Evolutionary conservation across 1,140 invertebrate species (phyloP), one percentile per base, ranked within the genome.

Genomic region (Tachypleus tridentatus): DNA sequence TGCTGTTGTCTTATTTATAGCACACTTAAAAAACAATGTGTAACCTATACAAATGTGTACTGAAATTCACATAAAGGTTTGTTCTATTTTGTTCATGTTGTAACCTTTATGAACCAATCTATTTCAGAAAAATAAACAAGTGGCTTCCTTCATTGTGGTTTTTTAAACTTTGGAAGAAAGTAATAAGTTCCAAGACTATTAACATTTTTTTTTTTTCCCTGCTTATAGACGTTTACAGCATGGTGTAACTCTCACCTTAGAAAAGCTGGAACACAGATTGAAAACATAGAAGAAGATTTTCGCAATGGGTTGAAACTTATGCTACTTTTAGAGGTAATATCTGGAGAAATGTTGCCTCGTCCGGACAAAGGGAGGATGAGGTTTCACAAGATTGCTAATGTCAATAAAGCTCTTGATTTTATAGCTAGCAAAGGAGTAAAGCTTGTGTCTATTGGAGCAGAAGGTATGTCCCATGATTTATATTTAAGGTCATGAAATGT

Each of bases 241-340:
- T 99, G 97, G 97, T 98, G 95, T 82, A 99, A 99, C 83, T 98
- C 96, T 74, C 96, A 99, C 82, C 82, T 99, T 72, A 84, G 96
- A 69, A 99, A 99, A 82, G 96, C 95, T 67, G 94, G 94, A 65
- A 98, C 96, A 58, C 87, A 88, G 73, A 99, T 99, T 77, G 95
- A 98, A 72, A 95, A 93, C 79, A 98, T 99, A 80, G 95, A 98
- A 74, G 95, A 99, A 75, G 97, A 99, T 79, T 98, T 99, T 84
- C 87, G 95, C 74, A 98, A 98, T 85, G 97, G 97, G 63, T 83
- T 98, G 72, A 99, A 98, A 80, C 84, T 99, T 71, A 99, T 99
- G 96, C 81, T 98, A 69, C 82, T 99, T 73, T 85, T 99, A 70
- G 97, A 99, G 80, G 95, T 98, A 56, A 95, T 95, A 76, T 96